A percentile compares a stretch with the other conserved stretches of the same genome.
These are phyloP conservation scores for Temnopleurus reevesii DNA, from an alignment of 53 echinoderm and acorn worm species.

Conservation along the genomic window DNA sequence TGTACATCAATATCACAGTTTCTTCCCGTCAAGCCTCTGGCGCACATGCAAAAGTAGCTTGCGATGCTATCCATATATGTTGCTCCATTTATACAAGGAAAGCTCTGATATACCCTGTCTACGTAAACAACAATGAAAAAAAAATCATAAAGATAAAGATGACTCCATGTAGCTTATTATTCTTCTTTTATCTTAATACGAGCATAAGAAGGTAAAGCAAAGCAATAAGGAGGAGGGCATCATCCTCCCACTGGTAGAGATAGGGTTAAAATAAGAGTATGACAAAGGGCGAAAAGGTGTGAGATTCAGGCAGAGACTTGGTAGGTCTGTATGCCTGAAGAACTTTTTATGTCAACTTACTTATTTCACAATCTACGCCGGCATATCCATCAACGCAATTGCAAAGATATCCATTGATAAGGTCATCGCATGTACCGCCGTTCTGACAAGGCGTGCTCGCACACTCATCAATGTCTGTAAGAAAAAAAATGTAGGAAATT, in stretches of 20 bases:
- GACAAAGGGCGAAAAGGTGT: no score
- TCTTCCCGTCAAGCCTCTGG: slow-evolving; percentile 31
- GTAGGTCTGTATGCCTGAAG: no score
- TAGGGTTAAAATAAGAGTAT: no score
- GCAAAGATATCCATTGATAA: slow-evolving; percentile 33
- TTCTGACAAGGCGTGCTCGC: slow-evolving; percentile 63
- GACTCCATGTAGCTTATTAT: no score
- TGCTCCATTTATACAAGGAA: slow-evolving; percentile 53
- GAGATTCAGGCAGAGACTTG: no score
- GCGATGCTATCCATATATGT: slow-evolving; percentile 28
- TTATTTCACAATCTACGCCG: slow-evolving; percentile 62
- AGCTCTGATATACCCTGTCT: slow-evolving; percentile 27
- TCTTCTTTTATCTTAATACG: no score
- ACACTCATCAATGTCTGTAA: slow-evolving; percentile 61
- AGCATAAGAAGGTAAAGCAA: not conserved
- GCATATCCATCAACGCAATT: slow-evolving; percentile 56
- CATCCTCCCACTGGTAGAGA: no score
- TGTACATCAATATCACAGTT: slow-evolving; percentile 58
- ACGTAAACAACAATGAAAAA: not conserved
- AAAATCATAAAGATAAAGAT: not conserved
- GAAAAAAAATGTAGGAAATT: no score
- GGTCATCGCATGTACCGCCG: slow-evolving; percentile 56
- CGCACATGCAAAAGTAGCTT: slow-evolving; percentile 46
- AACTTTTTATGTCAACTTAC: slow-evolving; percentile 55
- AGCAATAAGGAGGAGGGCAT: no score